Evolutionary conservation across 2,888 invertebrate species (phyloP), one percentile per base, ranked within the genome.

Genomic region (Ophonus ardosiacus): DNA sequence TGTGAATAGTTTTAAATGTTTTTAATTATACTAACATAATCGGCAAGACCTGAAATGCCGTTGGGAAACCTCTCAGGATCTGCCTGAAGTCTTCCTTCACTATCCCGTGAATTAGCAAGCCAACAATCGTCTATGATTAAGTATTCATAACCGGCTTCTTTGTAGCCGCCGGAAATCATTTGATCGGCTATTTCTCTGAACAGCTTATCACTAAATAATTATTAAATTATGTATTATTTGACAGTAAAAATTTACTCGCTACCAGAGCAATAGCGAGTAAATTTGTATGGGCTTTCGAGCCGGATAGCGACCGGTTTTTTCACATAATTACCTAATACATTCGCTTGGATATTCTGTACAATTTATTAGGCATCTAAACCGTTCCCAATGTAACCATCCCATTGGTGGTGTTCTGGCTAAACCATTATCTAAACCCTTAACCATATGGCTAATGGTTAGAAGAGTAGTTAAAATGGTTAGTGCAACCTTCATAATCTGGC

Each of bases 101-200:
- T 86, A 86, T 92, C 93, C 86, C 94, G 89, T 83, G 91, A 88
- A 84, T 90, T 91, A 4, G 92, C 91, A 88, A 93, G 90, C 94
- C 94, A 95, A 88, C 95, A 95, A 89, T 95, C 94, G 87, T 94
- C 94, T n/a, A 94, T 92, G 85, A 93, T 93, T 5, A 94, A 89
- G 87, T 94, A 94, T 88, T 93, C 90, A 88, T 95, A 95, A 1
- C 95, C 94, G 2, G 92, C 93, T 63, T 92, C 93, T 76, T 91
- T 89, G 89, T 93, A 95, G 2, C 95, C 95, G 87, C 94, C 94
- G 5, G 91, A 90, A 40, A 92, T 93, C 89, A 94, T 90, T 31
- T 91, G 89, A 88, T 94, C 93, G 0, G 93, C 92, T 91, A 92
- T 93, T 85, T 91, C 91, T 87, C 91, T 91, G 88, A 94, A 93